Evolutionary conservation across 2,797 vertebrate genomes (phyloP), one percentile per base, ranked within the genome.

Genomic region (Coranthus polyacanthus): DNA sequence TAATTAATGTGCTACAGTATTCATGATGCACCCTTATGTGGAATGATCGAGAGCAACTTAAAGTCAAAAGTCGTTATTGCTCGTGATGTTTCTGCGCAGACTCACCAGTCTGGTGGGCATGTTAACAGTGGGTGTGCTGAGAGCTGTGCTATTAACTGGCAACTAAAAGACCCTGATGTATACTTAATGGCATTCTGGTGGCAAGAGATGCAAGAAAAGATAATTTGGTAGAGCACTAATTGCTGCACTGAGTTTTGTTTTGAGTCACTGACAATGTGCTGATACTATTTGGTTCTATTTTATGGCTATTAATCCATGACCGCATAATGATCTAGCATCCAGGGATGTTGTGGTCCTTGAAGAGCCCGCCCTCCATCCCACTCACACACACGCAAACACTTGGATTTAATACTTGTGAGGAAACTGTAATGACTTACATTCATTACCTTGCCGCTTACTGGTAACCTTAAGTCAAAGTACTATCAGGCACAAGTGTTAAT

Each of bases 161-260:
- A 66, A 67, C 17, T 65, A 11, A 71, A 83, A 68, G 22, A 18
- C 63, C 39, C 21, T 45, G 57, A 80, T 75, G 59, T 68, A 36
- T 58, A 38, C 20, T 32, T 63, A 66, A 63, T 64, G 36, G 21
- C 42, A 47, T 67, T 20, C 13, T 50, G 37, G 54, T 58, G 43
- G 47, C 64, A 20, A 70, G 53, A 66, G 22, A 73, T 60, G 46
- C 45, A 37, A 60, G 49, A n/a, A 67, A 46, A 61, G 61, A 3
- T 4, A 29, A 58, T 44, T 69, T 16, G 44, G 26, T 47, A 4
- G n/a, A 46, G 44, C 52, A 56, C 21, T 69, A 72, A 64, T 58
- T 81, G 54, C 21, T 44, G 44, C 2, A 15, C n/a, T 11, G 56
- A 38, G 12, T 57, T 76, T 68, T 72, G 37, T 66, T 60, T 78